A percentile compares a stretch with the other conserved stretches of the same genome.
These are phyloP conservation scores for Nyctibius grandis DNA, from an alignment of 2,797 vertebrate genomes.

Conservation along the genomic window DNA sequence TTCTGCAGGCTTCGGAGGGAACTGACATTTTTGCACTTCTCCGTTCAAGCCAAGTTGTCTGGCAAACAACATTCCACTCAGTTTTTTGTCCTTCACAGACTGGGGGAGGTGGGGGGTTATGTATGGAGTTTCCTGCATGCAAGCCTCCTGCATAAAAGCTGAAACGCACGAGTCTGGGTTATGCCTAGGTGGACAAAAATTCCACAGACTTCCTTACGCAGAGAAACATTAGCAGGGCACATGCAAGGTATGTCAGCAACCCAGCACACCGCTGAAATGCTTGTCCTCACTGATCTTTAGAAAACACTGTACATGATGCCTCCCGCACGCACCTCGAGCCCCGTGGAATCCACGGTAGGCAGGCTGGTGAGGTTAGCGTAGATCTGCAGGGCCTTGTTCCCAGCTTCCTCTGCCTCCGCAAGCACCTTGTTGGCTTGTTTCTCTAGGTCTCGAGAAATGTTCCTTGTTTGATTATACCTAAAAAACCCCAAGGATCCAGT, in stretches of 20 bases:
- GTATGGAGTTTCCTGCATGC: neutral
- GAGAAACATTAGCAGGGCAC: neutral
- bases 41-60: neutral
- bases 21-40: neutral
- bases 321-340: slow-evolving; percentile 80
- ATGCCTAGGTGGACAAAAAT: neutral
- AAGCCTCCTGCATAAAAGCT: neutral
- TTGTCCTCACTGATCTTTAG: neutral
- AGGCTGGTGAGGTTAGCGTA: slow-evolving; percentile 90
- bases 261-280: neutral
- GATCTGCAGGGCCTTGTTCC: slow-evolving; percentile 87
- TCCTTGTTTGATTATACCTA: slow-evolving; percentile 91
- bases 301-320: neutral
- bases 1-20: neutral
- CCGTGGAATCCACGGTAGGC: slow-evolving; percentile 80
- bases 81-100: neutral
- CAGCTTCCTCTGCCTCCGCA: slow-evolving; percentile 86
- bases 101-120: neutral
- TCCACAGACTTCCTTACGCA: neutral
- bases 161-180: neutral
- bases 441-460: slow-evolving; percentile 89
- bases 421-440: slow-evolving; percentile 88
- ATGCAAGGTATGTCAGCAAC: neutral
- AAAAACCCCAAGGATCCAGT: neutral
- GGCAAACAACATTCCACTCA: neutral